A percentile compares a stretch with the other conserved stretches of the same genome.
These are phyloP conservation scores for Nipponia nippon DNA, from an alignment of 2,113 vertebrate genomes.

Conservation along the genomic window DNA sequence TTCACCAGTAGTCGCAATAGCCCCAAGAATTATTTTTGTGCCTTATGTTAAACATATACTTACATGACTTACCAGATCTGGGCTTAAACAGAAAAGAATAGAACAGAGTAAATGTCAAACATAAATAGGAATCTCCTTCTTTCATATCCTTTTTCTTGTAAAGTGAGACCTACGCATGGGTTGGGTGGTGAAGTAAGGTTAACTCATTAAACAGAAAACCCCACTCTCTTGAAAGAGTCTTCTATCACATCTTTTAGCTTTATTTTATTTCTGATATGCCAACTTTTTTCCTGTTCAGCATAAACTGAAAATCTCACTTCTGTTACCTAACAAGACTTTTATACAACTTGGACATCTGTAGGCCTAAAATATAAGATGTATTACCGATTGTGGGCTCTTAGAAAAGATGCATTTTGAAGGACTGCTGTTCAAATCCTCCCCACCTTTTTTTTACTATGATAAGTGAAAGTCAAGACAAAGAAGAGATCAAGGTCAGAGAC, in stretches of 20 bases:
- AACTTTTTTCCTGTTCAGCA: neutral
- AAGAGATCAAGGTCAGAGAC: neutral
- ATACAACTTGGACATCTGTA: neutral
- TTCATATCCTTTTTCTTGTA: neutral
- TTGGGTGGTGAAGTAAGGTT: neutral
- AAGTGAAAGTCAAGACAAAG: neutral
- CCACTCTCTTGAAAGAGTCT: neutral
- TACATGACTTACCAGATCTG: neutral
- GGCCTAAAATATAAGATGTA: neutral
- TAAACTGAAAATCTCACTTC: neutral
- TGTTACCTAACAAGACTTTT: neutral
- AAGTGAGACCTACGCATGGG: neutral
- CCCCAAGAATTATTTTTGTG: neutral
- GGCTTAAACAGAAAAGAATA: neutral
- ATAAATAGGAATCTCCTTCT: neutral
- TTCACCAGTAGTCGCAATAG: neutral
- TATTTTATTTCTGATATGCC: neutral
- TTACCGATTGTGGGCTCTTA: neutral
- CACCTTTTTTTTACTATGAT: no score
- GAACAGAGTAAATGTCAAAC: neutral
- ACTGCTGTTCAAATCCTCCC: neutral
- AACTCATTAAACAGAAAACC: neutral
- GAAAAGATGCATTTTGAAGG: neutral
- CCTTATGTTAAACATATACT: neutral
- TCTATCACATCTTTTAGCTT: neutral